Evolutionary conservation across 2,113 vertebrate genomes (phyloP).

Genomic region (Erythrocercus mccallii): DNA sequence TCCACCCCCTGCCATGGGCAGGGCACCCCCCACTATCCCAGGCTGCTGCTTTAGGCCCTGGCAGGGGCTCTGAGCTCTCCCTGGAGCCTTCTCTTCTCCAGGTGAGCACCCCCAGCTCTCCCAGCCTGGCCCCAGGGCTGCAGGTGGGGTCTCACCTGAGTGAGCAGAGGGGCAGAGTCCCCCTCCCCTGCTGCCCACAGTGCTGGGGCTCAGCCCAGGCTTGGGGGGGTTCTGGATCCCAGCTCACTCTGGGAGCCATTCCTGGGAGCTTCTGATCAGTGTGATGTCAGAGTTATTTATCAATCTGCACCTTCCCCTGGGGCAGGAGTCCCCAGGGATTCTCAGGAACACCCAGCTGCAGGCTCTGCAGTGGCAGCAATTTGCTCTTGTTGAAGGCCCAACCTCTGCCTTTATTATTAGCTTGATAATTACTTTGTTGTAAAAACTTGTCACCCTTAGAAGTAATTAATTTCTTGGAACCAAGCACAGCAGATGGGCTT

Average conservation of each 20-base stretch:
- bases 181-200: background rate
- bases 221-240: background rate
- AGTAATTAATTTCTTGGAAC: slow-evolving; percentile 46
- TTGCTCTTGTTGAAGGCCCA: background rate
- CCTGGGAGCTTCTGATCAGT: background rate
- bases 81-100: background rate
- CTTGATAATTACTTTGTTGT: slow-evolving; percentile 10
- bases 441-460: background rate
- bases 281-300: background rate
- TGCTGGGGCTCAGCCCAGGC: background rate
- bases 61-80: background rate
- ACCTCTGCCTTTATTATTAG: background rate
- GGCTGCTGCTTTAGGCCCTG: background rate
- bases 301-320: background rate
- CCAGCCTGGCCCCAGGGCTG: background rate
- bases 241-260: background rate
- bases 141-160: background rate
- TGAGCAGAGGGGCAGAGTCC: background rate
- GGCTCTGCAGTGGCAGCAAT: background rate
- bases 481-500: slow-evolving; percentile 13
- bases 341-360: background rate
- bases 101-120: background rate
- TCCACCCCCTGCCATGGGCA: background rate
- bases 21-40: background rate
- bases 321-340: accelerated